Conservation (phyloP, 1,140 invertebrate species). For the Drosophila chauvacae region DNA sequence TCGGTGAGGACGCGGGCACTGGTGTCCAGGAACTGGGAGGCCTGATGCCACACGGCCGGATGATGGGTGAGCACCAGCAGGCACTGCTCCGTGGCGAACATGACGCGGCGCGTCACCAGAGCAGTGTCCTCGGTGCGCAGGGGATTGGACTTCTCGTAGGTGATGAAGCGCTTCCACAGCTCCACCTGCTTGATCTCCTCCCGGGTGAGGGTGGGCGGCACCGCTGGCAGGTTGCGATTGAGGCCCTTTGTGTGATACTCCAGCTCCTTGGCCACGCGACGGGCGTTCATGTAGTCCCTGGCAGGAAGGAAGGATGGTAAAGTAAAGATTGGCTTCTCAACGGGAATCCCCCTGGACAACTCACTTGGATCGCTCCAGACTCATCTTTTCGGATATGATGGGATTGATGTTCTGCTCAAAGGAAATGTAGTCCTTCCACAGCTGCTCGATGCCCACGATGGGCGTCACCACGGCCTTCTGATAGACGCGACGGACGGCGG, state of each 20-base stretch:
- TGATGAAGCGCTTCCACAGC: slow-evolving; percentile 99
- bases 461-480: slow-evolving; percentile 98
- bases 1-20: slow-evolving; percentile 96
- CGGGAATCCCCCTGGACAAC: not conserved
- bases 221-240: slow-evolving; percentile 96
- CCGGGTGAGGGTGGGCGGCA: slow-evolving; percentile 95
- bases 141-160: slow-evolving; percentile 98
- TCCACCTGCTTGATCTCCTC: slow-evolving; percentile 98
- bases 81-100: slow-evolving; percentile 99
- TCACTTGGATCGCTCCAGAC: slow-evolving; percentile 85
- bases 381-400: slow-evolving; percentile 92
- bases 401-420: slow-evolving; percentile 98
- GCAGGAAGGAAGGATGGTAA: too few species aligned
- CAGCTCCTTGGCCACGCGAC: slow-evolving; percentile 97
- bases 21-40: slow-evolving; percentile 97
- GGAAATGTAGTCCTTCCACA: slow-evolving; percentile 99
- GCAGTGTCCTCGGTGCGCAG: slow-evolving; percentile 97
- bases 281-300: slow-evolving; percentile 98
- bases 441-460: slow-evolving; percentile 97
- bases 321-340: not conserved
- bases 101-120: slow-evolving; percentile 95
- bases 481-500: slow-evolving; percentile 98
- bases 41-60: slow-evolving; percentile 99
- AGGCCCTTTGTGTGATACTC: slow-evolving; percentile 97
- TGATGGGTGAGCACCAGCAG: slow-evolving; percentile 98